phyloP scores from a whole-genome alignment of 2,797 vertebrate species.

The Paratrypauchen microcephalus region DNA sequence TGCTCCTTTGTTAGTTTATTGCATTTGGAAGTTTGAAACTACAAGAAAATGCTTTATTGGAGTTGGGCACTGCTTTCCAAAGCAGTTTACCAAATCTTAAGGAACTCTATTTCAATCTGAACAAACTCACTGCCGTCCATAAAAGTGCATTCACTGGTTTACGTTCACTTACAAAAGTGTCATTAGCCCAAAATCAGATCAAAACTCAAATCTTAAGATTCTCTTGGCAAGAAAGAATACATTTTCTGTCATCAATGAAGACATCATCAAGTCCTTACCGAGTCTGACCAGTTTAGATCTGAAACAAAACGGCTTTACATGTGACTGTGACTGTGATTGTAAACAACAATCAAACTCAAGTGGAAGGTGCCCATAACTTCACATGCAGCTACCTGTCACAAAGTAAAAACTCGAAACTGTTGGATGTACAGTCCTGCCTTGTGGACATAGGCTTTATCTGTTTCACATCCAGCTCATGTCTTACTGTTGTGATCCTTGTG shows the following conservation, averaged over 20 bases:
- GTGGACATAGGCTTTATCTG: slow-evolving; percentile 41
- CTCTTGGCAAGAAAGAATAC: slow-evolving; percentile 60
- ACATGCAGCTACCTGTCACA: slow-evolving; percentile 59
- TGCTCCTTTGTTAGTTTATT: slow-evolving; percentile 57
- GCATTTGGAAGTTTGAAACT: slow-evolving; percentile 54
- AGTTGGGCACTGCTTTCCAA: slow-evolving; percentile 46
- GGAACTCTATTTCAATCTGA: slow-evolving; percentile 48
- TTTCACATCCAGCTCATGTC: slow-evolving; percentile 44
- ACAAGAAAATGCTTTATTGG: slow-evolving; percentile 48
- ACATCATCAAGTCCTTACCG: slow-evolving; percentile 36
- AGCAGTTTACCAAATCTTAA: slow-evolving; percentile 49
- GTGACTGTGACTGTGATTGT: slow-evolving; percentile 56
- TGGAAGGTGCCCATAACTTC: slow-evolving; percentile 54
- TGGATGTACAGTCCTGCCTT: slow-evolving; percentile 44
- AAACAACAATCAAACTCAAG: slow-evolving; percentile 53
- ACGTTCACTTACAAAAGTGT: slow-evolving; percentile 43
- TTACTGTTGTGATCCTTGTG: slow-evolving; percentile 39
- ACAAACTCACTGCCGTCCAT: slow-evolving; percentile 45
- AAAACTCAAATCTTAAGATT: slow-evolving; percentile 28
- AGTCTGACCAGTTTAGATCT: slow-evolving; percentile 58
- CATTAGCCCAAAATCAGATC: slow-evolving; percentile 61
- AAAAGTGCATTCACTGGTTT: slow-evolving; percentile 44
- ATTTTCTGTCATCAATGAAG: slow-evolving; percentile 44
- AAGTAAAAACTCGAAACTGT: slow-evolving; percentile 41
- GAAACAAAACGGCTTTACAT: slow-evolving; percentile 61